Evolutionary conservation across 2,797 vertebrate genomes (phyloP).

Genomic region (Centropyge bicolor): DNA sequence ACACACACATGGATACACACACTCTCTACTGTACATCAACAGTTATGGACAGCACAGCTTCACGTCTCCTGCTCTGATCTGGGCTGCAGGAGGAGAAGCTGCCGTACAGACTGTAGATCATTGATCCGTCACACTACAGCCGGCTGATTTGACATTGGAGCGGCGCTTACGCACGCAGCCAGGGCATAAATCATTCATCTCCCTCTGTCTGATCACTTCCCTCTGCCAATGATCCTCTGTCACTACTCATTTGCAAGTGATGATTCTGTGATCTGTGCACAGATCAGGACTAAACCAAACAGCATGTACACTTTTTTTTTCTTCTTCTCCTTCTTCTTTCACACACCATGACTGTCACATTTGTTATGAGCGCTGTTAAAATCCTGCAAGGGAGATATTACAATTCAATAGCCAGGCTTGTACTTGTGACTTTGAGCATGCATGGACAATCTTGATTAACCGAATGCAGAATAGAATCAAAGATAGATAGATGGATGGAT

Average conservation of each 20-base stretch:
- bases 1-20: background rate
- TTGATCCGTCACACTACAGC: constrained; percentile 53
- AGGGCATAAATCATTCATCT: constrained; percentile 68
- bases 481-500: background rate
- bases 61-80: constrained; percentile 7
- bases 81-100: constrained; percentile 15
- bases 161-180: constrained; percentile 28
- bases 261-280: constrained; percentile 49
- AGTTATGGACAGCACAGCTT: background rate
- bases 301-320: background rate
- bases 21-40: background rate
- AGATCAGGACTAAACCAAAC: constrained; percentile 14
- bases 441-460: background rate
- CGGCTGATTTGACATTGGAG: constrained; percentile 49
- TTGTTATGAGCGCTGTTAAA: constrained; percentile 42
- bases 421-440: constrained; percentile 9
- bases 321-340: constrained; percentile 37
- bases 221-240: constrained; percentile 67
- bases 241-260: constrained; percentile 57
- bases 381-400: constrained; percentile 30
- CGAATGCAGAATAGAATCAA: background rate
- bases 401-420: background rate
- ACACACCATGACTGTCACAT: constrained; percentile 26
- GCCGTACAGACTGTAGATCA: constrained; percentile 37
- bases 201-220: constrained; percentile 63